Evolutionary conservation across 1,140 invertebrate genomes (phyloP).

Genomic region (Pseudachorutes palmiensis): DNA sequence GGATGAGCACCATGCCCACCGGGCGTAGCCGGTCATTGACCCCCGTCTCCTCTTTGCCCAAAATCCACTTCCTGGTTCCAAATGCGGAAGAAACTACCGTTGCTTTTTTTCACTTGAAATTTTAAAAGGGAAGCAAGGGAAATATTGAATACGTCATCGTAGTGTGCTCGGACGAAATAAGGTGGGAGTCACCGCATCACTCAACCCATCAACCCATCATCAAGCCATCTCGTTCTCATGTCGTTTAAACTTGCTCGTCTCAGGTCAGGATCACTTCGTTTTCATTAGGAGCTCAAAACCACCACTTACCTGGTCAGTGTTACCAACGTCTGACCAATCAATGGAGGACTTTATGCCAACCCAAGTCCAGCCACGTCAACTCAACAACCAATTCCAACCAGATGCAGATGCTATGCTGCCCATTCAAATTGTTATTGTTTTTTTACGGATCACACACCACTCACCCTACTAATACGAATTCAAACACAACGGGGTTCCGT

Average conservation of each 20-base stretch:
- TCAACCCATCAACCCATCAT: too few relatives aligned
- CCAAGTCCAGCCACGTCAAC: not conserved
- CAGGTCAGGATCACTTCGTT: not conserved
- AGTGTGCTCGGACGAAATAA: too few relatives aligned
- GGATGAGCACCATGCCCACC: constrained; percentile 18
- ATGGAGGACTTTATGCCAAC: not conserved
- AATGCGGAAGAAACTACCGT: constrained; percentile 39
- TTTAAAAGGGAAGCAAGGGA: not conserved
- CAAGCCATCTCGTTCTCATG: not conserved
- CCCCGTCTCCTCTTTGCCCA: constrained; percentile 26
- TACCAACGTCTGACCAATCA: too few relatives aligned
- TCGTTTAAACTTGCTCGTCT: not conserved
- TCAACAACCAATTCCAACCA: not conserved
- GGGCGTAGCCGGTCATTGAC: constrained; percentile 38
- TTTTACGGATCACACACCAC: too few relatives aligned
- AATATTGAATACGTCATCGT: not conserved
- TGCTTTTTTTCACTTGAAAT: constrained; percentile 20
- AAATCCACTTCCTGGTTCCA: constrained; percentile 38
- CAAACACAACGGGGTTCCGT: not conserved
- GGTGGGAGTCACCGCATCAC: too few relatives aligned
- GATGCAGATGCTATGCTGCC: too few relatives aligned
- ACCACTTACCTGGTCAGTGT: not conserved
- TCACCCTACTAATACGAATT: not conserved
- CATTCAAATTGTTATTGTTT: too few relatives aligned
- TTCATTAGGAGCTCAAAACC: not conserved